Evolutionary conservation across 2,113 vertebrate genomes (phyloP), one percentile per base, ranked within the genome.

Genomic region (Charadrius vociferus): DNA sequence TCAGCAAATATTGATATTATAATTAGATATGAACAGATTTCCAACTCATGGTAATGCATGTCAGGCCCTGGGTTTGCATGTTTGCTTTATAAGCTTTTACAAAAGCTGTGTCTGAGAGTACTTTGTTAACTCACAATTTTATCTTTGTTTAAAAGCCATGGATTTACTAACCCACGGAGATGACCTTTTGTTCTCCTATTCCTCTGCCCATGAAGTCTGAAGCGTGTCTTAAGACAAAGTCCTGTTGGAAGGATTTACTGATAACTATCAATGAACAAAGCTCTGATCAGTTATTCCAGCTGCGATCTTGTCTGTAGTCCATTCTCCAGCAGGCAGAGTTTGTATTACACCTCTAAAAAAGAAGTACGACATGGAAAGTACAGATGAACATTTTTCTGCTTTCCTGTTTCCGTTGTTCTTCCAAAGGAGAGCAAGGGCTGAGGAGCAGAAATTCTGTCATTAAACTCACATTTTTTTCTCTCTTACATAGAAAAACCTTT

Each of bases 1-100:
- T 75, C 34, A 58, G 68, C 37, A 95, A 95, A 92, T 97, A 90
- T 89, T 91, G 88, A 72, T 59, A 27, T 6, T 89, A 8, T 72
- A 75, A 67, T 78, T 89, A 78, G 36, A 79, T 62, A 86, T 32
- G 8, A 82, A 87, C 39, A 80, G 15, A 84, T 92, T 96, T 82
- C 79, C 81, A 84, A 73, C 36, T 87, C 41, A 41, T 62, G 71
- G 17, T 90, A 56, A 50, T 72, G 36, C 12, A n/a, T 14, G 16
- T 34, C 30, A 62, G 50, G 14, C 24, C 29, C 39, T 68, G 30
- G 17, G 7, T 68, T 61, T 92, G 8, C 17, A 18, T 75, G 30
- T 78, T 84, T 72, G 16, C 50, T 75, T 65, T 39, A 29, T 50
- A 63, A 74, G 8, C 30, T 86, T 82, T 88, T 80, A 59, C 34